Conservation (phyloP, 30 jellyfish, hydroid and myxozoan species). For the Hydra vulgaris region DNA sequence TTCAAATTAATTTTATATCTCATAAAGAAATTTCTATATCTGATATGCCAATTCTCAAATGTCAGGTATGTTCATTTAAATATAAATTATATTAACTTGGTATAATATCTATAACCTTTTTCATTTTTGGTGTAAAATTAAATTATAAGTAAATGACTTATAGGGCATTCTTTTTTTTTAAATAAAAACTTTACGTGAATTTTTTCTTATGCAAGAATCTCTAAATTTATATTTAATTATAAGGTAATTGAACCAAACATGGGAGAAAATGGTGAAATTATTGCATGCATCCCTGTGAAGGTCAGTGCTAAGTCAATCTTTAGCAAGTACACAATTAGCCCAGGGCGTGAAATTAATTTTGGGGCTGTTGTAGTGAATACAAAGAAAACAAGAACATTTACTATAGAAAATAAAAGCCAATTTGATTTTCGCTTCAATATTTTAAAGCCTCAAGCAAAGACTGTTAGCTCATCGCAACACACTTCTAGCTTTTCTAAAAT, state of each 20-base stretch:
- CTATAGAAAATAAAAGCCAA: constrained; percentile 85
- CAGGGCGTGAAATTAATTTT: constrained; percentile 75
- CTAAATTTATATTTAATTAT: too few species aligned
- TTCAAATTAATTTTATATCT: constrained; percentile 62
- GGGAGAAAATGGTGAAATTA: constrained; percentile 85
- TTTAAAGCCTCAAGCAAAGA: constrained; percentile 30
- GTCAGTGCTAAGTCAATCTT: constrained; percentile 77
- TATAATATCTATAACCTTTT: neutral
- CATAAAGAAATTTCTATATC: constrained; percentile 47
- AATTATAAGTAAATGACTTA: neutral
- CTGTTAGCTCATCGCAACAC: constrained; percentile 36
- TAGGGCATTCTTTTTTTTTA: neutral
- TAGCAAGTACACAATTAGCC: constrained; percentile 85
- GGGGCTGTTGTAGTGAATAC: constrained; percentile 90
- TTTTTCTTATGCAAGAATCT: neutral
- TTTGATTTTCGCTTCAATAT: constrained; percentile 76
- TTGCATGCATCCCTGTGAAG: constrained; percentile 89
- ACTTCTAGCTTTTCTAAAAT: constrained; percentile 61
- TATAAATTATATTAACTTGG: neutral
- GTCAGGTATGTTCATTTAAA: constrained; percentile 47
- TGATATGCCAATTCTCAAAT: constrained; percentile 71
- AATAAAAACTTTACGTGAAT: neutral
- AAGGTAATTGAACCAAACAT: constrained; percentile 83
- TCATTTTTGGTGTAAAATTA: neutral
- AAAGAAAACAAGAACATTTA: constrained; percentile 63